phyloP scores from a whole-genome alignment of 2,888 invertebrate genomes.

The Seladonia tumulorum region DNA sequence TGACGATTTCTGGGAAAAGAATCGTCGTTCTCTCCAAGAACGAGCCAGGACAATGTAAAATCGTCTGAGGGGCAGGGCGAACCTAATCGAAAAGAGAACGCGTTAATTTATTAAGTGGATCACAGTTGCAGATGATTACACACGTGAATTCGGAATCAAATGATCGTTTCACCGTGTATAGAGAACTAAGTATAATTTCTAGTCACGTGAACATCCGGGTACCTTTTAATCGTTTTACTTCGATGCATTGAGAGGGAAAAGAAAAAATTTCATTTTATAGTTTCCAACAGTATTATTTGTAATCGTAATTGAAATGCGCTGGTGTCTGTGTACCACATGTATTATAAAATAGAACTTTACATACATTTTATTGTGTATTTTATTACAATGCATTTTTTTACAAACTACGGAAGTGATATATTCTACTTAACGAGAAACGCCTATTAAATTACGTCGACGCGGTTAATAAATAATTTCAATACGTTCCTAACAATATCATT shows the following conservation, averaged over 20 bases:
- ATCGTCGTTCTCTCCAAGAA: slow-evolving; percentile 1
- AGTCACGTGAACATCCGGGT: slow-evolving; percentile 71
- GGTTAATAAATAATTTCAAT: slow-evolving; percentile 33
- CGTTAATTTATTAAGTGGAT: slow-evolving; percentile 39
- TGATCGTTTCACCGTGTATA: slow-evolving; percentile 37
- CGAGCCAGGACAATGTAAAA: slow-evolving; percentile 34
- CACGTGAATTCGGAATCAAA: slow-evolving; percentile 31
- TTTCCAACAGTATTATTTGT: slow-evolving; percentile 75
- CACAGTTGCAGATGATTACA: slow-evolving; percentile 24
- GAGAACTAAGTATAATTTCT: slow-evolving; percentile 73
- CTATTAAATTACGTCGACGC: slow-evolving; percentile 48
- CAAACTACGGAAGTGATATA: slow-evolving; percentile 24
- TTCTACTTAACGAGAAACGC: slow-evolving; percentile 35
- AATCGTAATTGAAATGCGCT: slow-evolving; percentile 58
- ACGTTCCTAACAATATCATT: neutral
- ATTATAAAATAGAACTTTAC: slow-evolving; percentile 70
- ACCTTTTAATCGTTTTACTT: slow-evolving; percentile 59
- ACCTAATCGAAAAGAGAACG: slow-evolving; percentile 18
- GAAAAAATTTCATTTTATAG: slow-evolving; percentile 54
- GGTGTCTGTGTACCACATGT: slow-evolving; percentile 66
- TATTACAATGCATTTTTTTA: slow-evolving; percentile 43
- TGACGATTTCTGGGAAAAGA: neutral
- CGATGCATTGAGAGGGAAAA: slow-evolving; percentile 25
- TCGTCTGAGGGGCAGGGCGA: slow-evolving; percentile 18
- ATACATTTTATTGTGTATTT: slow-evolving; percentile 73